Percentiles rank a stretch among this genome's conserved stretches.
Conservation (phyloP, 2,113 vertebrate species). For the Benthochromis sp. region DNA sequence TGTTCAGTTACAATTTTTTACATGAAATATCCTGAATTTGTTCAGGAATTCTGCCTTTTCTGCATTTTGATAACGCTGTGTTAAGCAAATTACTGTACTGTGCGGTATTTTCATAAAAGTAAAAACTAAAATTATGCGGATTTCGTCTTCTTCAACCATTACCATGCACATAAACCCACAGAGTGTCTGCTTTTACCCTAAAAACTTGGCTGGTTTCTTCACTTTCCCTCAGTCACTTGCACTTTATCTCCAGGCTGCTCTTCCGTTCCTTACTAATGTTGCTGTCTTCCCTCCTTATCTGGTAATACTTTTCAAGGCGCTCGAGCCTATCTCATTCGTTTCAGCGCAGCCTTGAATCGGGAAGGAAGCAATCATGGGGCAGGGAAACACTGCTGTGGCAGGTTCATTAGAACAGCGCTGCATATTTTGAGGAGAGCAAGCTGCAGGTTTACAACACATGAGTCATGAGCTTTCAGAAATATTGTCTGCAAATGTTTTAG, state of each 20-base stretch:
- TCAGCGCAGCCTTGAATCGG: not conserved
- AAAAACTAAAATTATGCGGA: not conserved
- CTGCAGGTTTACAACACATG: not conserved
- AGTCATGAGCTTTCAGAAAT: not conserved
- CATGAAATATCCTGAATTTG: slow-evolving; percentile 11
- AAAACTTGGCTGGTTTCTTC: not conserved
- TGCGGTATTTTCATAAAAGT: not conserved
- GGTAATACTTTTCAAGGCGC: not conserved
- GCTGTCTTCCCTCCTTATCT: slow-evolving; percentile 36
- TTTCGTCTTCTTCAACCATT: not conserved
- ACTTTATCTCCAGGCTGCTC: not conserved
- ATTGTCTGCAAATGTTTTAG: not conserved
- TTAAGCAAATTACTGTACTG: not conserved
- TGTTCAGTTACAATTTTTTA: not conserved
- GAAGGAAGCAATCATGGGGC: not conserved
- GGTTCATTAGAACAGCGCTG: slow-evolving; percentile 2
- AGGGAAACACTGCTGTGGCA: not conserved
- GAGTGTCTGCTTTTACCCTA: not conserved
- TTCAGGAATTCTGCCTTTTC: not conserved
- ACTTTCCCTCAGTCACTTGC: slow-evolving; percentile 18
- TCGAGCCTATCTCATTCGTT: not conserved
- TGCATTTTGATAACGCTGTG: not conserved
- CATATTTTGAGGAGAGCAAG: not conserved
- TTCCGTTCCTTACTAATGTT: not conserved
- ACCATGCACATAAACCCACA: not conserved